phyloP scores from a whole-genome alignment of 2,888 invertebrate genomes.

The Apotomis betuletana region DNA sequence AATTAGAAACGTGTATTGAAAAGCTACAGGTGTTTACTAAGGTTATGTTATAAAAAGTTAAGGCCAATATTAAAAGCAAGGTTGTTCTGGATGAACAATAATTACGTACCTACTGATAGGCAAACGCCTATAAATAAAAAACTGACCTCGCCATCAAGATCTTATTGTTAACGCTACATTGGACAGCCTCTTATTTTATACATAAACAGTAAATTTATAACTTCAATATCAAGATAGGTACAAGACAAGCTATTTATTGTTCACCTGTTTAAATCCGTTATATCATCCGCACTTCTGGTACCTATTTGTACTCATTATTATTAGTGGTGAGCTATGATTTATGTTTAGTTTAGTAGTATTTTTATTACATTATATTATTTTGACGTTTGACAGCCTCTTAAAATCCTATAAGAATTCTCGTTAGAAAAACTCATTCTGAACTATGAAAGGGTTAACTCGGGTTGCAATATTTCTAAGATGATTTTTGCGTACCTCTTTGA shows the following conservation, averaged over 20 bases:
- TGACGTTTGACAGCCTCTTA: no score
- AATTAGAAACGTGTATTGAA: constrained; percentile 22
- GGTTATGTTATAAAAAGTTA: constrained; percentile 54
- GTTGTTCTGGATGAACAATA: constrained; percentile 73
- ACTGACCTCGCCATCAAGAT: constrained; percentile 63
- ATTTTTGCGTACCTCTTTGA: no score
- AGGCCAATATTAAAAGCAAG: constrained; percentile 67
- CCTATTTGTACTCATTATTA: no score
- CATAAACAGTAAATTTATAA: constrained; percentile 16
- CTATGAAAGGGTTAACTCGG: neutral
- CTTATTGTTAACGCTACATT: constrained; percentile 65
- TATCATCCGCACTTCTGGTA: no score
- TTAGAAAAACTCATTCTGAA: no score
- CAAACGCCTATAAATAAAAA: constrained; percentile 69
- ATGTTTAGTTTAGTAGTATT: no score
- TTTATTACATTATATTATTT: no score
- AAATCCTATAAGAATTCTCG: no score
- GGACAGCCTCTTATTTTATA: constrained; percentile 47
- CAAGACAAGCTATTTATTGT: no score
- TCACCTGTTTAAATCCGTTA: no score
- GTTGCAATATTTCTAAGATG: no score
- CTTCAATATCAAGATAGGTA: neutral
- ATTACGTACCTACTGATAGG: constrained; percentile 50
- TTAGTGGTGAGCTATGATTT: no score
- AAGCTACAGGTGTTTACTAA: constrained; percentile 35